phyloP scores from a whole-genome alignment of 1,140 invertebrate species.

The Aphelenchoides avenae region DNA sequence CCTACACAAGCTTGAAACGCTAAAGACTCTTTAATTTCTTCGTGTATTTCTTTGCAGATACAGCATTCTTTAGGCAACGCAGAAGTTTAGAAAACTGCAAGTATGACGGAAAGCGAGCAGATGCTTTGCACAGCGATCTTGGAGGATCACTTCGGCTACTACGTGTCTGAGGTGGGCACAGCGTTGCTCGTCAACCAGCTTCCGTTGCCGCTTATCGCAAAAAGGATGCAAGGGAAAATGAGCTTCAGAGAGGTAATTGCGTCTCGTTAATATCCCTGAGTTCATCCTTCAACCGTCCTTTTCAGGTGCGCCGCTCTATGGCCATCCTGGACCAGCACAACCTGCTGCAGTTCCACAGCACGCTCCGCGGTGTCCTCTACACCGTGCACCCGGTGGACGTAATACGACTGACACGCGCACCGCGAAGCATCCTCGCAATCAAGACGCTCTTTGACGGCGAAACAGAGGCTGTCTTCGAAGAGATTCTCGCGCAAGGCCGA shows the following conservation, averaged over 20 bases:
- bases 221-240: constrained; percentile 7
- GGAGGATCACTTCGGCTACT: constrained; percentile 42
- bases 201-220: constrained; percentile 11
- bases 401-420: constrained; percentile 18
- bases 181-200: constrained; percentile 19
- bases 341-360: constrained; percentile 21
- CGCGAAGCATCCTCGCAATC: constrained; percentile 31
- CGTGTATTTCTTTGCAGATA: too few relatives aligned
- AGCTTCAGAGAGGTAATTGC: constrained; percentile 9
- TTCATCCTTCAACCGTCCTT: background rate
- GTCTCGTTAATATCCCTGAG: constrained; percentile 1
- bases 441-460: constrained; percentile 27
- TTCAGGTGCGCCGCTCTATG: constrained; percentile 29
- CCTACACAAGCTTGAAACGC: too few relatives aligned
- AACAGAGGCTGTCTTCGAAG: constrained; percentile 26
- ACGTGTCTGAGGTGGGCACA: constrained; percentile 22
- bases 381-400: constrained; percentile 20
- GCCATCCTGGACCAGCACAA: constrained; percentile 42
- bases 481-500: constrained; percentile 17
- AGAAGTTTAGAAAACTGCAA: too few relatives aligned
- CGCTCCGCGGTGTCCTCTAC: constrained; percentile 36
- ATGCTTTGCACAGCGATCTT: constrained; percentile 32
- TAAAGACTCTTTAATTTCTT: too few relatives aligned
- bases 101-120: too few relatives aligned
- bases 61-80: too few relatives aligned